These are phyloP conservation scores for Plagiodera versicolora DNA, from an alignment of 2,888 invertebrate species.

Conservation along the genomic window DNA sequence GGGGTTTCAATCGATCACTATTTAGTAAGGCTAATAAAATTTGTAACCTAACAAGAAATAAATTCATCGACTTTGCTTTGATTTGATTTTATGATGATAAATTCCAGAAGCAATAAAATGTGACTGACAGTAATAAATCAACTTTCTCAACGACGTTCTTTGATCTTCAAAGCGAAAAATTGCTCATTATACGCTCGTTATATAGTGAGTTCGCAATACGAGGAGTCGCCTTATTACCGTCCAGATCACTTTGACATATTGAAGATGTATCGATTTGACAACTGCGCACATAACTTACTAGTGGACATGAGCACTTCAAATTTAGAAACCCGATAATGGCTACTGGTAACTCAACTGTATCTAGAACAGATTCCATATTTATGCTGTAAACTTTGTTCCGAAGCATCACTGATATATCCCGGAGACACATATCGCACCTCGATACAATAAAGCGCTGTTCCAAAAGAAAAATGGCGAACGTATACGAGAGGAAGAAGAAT, in stretches of 20 bases:
- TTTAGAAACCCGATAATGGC: too few species aligned
- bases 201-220: not conserved
- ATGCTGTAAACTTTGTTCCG: not conserved
- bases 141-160: not conserved
- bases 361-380: too few species aligned
- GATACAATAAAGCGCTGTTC: not conserved
- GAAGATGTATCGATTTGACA: too few species aligned
- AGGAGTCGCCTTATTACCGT: too few species aligned
- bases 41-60: not conserved
- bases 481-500: not conserved
- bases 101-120: not conserved
- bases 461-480: not conserved
- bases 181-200: too few species aligned
- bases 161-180: not conserved
- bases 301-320: too few species aligned
- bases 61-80: not conserved
- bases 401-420: not conserved
- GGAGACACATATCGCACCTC: not conserved
- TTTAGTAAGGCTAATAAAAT: not conserved
- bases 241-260: too few species aligned
- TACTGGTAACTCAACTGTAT: too few species aligned
- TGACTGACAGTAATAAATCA: not conserved
- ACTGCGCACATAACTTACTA: too few species aligned
- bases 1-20: too few species aligned
- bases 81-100: not conserved